Conservation (phyloP, 2,888 invertebrate genomes). For the Sialis fuliginosa region DNA sequence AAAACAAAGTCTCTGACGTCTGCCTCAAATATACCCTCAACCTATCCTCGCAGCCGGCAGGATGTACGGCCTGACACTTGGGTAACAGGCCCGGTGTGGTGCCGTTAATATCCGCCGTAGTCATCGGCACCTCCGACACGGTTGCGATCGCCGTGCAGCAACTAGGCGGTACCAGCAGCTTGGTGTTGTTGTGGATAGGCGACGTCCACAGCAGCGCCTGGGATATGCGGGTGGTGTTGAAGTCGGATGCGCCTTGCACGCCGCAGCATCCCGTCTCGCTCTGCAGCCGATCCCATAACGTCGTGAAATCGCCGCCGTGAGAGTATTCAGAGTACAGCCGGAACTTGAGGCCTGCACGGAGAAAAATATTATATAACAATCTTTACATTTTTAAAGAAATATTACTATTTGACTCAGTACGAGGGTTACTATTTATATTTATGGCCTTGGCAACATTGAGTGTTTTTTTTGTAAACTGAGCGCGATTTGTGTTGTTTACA, state of each 20-base stretch:
- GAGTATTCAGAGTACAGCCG: conserved; percentile 52
- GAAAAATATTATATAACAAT: too few relatives aligned
- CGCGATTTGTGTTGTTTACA: too few relatives aligned
- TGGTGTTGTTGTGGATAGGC: conserved; percentile 26
- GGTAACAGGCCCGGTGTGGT: conserved; percentile 9
- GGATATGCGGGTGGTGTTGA: conserved; percentile 8
- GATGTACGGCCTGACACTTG: conserved; percentile 22
- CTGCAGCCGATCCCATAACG: conserved; percentile 62
- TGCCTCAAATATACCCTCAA: conserved; percentile 57
- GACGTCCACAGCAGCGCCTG: conserved; percentile 6
- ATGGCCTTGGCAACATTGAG: too few relatives aligned
- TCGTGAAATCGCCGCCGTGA: conserved; percentile 50
- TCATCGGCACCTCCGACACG: conserved; percentile 7
- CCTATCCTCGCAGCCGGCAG: conserved; percentile 52
- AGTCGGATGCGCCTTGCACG: conserved; percentile 26
- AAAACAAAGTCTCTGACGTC: conserved; percentile 62
- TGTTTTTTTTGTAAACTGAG: too few relatives aligned
- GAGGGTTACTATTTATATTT: too few relatives aligned
- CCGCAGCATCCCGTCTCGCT: conserved; percentile 64
- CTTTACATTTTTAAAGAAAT: too few relatives aligned
- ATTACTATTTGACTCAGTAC: too few relatives aligned
- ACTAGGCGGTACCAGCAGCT: conserved; percentile 17
- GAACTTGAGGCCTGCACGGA: conserved; percentile 29
- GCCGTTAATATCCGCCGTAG: conserved; percentile 2
- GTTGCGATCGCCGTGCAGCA: conserved; percentile 15